These are phyloP conservation scores for Geococcyx californianus DNA, from an alignment of 2,113 vertebrate genomes.

Conservation along the genomic window DNA sequence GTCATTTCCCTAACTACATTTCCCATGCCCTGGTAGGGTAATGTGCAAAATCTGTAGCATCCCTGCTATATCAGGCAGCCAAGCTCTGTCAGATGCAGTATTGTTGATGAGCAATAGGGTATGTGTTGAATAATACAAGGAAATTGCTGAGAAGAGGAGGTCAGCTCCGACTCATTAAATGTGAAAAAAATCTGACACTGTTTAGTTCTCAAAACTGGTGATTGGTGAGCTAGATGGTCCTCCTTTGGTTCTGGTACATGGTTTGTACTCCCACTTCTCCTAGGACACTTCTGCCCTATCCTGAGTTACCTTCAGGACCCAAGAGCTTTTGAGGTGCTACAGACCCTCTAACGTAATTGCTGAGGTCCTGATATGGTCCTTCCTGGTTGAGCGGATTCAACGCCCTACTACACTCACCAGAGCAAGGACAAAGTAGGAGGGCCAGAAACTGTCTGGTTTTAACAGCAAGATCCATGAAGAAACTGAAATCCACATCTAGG, in stretches of 20 bases:
- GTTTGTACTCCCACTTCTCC: not conserved
- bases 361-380: not conserved
- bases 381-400: not conserved
- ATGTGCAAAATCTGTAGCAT: not conserved
- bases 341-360: not conserved
- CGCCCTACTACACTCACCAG: not conserved
- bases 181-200: not conserved
- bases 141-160: not conserved
- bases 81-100: not conserved
- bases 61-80: not conserved
- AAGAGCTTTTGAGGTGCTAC: not conserved
- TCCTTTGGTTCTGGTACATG: accelerated
- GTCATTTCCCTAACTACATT: accelerated
- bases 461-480: not conserved
- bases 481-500: not conserved
- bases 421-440: not conserved
- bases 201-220: not conserved
- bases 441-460: not conserved
- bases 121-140: not conserved
- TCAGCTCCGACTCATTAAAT: not conserved
- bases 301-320: not conserved
- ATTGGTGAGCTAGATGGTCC: not conserved
- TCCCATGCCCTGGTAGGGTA: not conserved
- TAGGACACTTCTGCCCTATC: not conserved
- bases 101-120: not conserved